Evolutionary conservation across 2,113 vertebrate species (phyloP).

Genomic region (Nymphicus hollandicus): DNA sequence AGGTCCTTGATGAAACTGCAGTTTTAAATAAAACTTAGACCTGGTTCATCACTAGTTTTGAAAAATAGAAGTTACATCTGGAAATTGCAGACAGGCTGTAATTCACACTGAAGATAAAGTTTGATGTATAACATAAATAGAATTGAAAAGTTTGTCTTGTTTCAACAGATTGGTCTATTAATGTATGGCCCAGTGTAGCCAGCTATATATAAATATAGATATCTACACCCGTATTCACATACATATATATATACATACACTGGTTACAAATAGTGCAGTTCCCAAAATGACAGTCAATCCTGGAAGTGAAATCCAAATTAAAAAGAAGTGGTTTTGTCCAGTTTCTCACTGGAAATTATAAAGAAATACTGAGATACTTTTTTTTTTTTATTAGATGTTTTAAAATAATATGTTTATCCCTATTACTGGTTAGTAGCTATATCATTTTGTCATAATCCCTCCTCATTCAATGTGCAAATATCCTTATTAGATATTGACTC

Average conservation of each 20-base stretch:
- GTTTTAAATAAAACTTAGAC: not conserved
- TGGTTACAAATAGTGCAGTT: not conserved
- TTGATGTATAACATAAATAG: slow-evolving; percentile 20
- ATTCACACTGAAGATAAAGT: slow-evolving; percentile 25
- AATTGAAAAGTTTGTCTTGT: slow-evolving; percentile 11
- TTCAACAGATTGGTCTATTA: slow-evolving; percentile 22
- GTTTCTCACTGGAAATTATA: not conserved
- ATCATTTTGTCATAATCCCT: not conserved
- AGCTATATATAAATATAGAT: not conserved
- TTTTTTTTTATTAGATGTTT: not conserved
- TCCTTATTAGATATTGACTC: not conserved
- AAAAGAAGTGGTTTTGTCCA: not conserved
- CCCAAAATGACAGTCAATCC: not conserved
- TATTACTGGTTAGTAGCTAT: not conserved
- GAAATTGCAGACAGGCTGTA: slow-evolving; percentile 4
- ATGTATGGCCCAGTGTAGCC: not conserved
- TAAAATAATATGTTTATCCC: not conserved
- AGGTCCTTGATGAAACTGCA: not conserved
- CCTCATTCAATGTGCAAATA: not conserved
- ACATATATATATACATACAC: not conserved
- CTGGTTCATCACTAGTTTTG: not conserved
- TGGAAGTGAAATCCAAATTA: not conserved
- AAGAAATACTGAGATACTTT: not conserved
- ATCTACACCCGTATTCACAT: not conserved
- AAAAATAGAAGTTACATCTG: slow-evolving; percentile 13